phyloP scores from a whole-genome alignment of 2,888 invertebrate genomes.

The Unio delphinus region DNA sequence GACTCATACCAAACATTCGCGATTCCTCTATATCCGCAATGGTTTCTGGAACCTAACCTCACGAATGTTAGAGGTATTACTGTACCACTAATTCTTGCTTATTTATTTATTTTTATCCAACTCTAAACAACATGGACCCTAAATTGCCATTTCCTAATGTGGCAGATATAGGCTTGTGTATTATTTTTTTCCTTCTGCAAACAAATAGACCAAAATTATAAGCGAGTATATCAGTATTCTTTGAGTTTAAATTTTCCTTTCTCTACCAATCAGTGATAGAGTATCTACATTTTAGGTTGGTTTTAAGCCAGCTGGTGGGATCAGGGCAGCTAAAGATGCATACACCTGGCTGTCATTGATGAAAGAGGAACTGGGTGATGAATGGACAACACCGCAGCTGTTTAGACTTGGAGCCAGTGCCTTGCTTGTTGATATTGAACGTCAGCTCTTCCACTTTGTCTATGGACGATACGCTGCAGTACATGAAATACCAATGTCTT shows the following conservation, averaged over 20 bases:
- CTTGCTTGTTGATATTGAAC: slow-evolving; percentile 84
- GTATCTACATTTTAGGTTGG: slow-evolving; percentile 80
- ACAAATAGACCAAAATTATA: no score
- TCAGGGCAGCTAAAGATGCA: slow-evolving; percentile 87
- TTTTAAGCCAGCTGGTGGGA: slow-evolving; percentile 98
- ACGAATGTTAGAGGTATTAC: no score
- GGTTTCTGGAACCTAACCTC: no score
- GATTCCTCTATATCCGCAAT: no score
- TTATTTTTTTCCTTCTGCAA: no score
- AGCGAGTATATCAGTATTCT: no score
- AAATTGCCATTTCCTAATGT: no score
- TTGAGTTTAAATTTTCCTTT: neutral
- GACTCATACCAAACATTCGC: no score
- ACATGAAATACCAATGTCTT: slow-evolving; percentile 69
- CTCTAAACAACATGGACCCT: no score
- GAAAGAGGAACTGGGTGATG: slow-evolving; percentile 86
- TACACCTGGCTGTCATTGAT: slow-evolving; percentile 89
- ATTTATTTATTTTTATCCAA: no score
- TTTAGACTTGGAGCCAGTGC: slow-evolving; percentile 97
- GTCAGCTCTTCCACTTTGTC: slow-evolving; percentile 68
- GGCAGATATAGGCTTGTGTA: no score
- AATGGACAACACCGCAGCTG: slow-evolving; percentile 84
- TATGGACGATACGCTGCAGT: slow-evolving; percentile 69
- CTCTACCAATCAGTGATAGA: neutral
- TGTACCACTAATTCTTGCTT: no score